Conservation (phyloP, 2,113 vertebrate genomes). For the Barbus barbus region DNA sequence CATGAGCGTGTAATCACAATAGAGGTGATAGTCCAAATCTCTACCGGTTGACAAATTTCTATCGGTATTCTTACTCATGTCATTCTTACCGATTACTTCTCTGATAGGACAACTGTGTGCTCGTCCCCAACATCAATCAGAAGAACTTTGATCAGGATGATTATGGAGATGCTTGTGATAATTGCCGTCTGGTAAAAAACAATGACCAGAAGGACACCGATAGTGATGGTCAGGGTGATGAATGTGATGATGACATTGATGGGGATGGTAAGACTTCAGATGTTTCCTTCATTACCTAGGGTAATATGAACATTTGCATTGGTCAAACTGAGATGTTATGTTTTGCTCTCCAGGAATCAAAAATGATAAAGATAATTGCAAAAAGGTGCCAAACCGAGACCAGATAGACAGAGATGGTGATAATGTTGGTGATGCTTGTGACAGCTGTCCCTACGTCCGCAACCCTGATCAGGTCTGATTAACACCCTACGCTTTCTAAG, state of each 20-base stretch:
- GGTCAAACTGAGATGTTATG: background rate
- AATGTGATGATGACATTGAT: conserved; percentile 93
- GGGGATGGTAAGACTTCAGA: conserved; percentile 80
- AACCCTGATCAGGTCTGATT: conserved; percentile 90
- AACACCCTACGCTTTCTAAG: background rate
- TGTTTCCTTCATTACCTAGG: background rate
- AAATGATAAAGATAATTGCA: conserved; percentile 87
- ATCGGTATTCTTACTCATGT: background rate
- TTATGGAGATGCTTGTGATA: conserved; percentile 93
- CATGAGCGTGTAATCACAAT: no score
- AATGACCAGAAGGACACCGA: conserved; percentile 93
- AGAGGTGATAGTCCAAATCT: no score
- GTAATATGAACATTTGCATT: background rate
- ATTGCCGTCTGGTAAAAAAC: conserved; percentile 87
- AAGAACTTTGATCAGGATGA: conserved; percentile 87
- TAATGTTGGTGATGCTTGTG: conserved; percentile 89
- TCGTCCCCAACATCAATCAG: conserved; percentile 89
- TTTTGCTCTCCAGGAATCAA: conserved; percentile 76
- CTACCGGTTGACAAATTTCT: no score
- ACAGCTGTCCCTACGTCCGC: conserved; percentile 90
- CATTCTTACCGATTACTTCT: background rate
- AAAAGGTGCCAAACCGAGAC: conserved; percentile 82
- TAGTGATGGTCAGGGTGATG: conserved; percentile 83
- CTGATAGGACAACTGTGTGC: conserved; percentile 90
- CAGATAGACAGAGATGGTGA: conserved; percentile 88